Conservation (phyloP, 2,113 vertebrate genomes). For the Leucosticte australis region DNA sequence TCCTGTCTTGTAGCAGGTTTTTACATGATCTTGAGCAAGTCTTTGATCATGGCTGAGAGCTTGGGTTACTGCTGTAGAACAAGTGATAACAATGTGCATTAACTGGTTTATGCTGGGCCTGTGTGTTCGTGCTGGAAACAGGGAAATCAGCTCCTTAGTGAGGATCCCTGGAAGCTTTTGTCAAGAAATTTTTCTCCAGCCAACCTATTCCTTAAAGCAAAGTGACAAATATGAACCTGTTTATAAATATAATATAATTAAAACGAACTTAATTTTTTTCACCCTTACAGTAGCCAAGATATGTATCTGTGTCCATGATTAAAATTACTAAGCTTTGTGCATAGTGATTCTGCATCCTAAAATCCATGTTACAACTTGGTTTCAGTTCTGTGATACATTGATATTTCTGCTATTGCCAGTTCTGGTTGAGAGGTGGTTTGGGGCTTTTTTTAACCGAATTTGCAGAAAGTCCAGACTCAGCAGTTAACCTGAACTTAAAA, state of each 20-base stretch:
- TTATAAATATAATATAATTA: neutral
- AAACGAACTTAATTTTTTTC: neutral
- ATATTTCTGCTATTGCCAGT: neutral
- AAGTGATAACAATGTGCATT: constrained; percentile 2
- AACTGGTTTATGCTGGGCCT: neutral
- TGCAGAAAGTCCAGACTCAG: neutral
- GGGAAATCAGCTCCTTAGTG: neutral
- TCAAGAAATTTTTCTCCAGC: neutral
- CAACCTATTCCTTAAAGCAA: neutral
- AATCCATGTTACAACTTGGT: neutral
- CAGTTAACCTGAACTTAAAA: neutral
- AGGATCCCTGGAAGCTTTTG: neutral
- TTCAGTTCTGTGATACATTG: neutral
- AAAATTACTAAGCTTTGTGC: neutral
- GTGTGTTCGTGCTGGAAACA: neutral
- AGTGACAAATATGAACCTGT: neutral
- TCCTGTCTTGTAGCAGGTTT: neutral
- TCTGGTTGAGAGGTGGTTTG: neutral
- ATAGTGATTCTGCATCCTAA: neutral
- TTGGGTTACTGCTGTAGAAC: neutral
- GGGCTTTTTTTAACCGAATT: neutral
- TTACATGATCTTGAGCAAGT: neutral
- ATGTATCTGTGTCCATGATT: neutral
- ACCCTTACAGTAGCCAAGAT: neutral
- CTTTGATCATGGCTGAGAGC: neutral